Conservation (phyloP, 2,888 invertebrate species). For the Apodemia mormo region DNA sequence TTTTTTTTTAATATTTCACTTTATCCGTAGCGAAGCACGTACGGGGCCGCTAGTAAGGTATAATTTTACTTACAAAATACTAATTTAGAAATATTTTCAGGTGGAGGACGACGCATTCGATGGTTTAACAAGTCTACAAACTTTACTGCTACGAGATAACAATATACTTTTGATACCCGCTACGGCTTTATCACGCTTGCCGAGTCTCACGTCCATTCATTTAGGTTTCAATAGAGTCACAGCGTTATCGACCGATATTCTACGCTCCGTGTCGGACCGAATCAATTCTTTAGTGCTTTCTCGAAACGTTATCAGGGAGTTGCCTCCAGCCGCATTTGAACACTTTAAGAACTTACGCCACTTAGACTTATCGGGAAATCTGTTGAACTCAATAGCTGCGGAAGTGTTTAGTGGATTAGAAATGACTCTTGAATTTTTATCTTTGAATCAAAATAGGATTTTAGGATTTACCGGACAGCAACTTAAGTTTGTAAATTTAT, state of each 20-base stretch:
- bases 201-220: constrained; percentile 87
- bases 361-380: constrained; percentile 91
- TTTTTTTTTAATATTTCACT: no score
- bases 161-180: constrained; percentile 93
- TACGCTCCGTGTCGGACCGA: constrained; percentile 87
- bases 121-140: constrained; percentile 88
- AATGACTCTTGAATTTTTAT: constrained; percentile 85
- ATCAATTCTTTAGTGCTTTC: constrained; percentile 88
- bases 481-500: constrained; percentile 83
- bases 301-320: constrained; percentile 92
- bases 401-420: constrained; percentile 90
- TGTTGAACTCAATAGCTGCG: constrained; percentile 85
- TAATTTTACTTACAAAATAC: background rate
- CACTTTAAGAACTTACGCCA: constrained; percentile 87
- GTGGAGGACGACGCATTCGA: constrained; percentile 94
- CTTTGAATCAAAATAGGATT: constrained; percentile 88
- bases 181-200: constrained; percentile 89
- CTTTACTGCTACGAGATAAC: constrained; percentile 91
- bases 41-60: no score
- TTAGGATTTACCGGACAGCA: constrained; percentile 85
- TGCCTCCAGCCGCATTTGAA: constrained; percentile 90
- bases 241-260: constrained; percentile 89
- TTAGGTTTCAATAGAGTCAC: constrained; percentile 94
- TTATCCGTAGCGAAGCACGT: no score
- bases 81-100: constrained; percentile 65